Evolutionary conservation across 2,888 invertebrate genomes (phyloP).

Genomic region (Eupithecia abbreviata): DNA sequence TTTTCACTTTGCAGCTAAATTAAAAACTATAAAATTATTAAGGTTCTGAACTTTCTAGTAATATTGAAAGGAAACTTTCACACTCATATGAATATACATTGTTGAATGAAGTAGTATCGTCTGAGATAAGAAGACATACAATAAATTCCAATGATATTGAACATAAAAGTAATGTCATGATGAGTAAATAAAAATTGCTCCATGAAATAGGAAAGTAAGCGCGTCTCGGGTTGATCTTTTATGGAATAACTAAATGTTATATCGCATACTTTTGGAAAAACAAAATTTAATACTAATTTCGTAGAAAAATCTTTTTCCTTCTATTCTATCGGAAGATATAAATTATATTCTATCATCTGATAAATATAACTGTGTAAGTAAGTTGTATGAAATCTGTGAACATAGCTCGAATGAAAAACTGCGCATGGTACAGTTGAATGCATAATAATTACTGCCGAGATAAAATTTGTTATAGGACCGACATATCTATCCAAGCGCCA

Average conservation of each 20-base stretch:
- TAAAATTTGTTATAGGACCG: no score
- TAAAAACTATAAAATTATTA: conserved; percentile 28
- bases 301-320: not conserved
- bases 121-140: conserved; percentile 19
- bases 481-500: no score
- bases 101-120: conserved; percentile 22
- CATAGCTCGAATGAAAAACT: no score
- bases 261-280: no score
- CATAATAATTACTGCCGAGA: no score
- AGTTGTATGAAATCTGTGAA: no score
- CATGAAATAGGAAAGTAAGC: conserved; percentile 22
- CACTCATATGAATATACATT: conserved; percentile 28
- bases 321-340: not conserved
- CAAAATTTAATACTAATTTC: not conserved
- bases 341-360: no score
- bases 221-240: conserved; percentile 24
- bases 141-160: conserved; percentile 18
- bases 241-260: not conserved
- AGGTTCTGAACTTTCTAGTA: conserved; percentile 19
- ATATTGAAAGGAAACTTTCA: conserved; percentile 19
- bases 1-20: conserved; percentile 25
- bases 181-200: conserved; percentile 25
- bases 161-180: conserved; percentile 22
- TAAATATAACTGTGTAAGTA: no score
- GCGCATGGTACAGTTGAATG: no score